Base-by-base conservation (phyloP, 2,888 invertebrate genomes). In the Cataglyphis albicans region DNA sequence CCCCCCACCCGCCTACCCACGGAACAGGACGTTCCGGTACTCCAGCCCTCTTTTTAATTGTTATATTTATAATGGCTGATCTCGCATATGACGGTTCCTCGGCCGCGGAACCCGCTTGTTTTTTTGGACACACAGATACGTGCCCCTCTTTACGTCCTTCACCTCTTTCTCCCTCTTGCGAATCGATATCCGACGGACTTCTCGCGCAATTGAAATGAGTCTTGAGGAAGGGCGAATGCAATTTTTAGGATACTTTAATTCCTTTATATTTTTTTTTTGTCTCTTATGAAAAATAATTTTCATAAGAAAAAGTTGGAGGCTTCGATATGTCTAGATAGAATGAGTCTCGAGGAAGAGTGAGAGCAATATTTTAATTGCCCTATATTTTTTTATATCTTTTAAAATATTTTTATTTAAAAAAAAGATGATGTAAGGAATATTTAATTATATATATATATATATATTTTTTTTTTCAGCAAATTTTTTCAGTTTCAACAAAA, bases 131-230 rank as follows among this genome's bases (percentile, higher is more conserved):
- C 81, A 78, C 21, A 59, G 78, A 38, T 41, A 78, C 87, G 84
- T 84, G 86, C 86, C 84, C 55, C 86, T 86, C 87, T 88, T 87
- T 87, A 81, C 83, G 85, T 89, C 87, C 88, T 84, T 83, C 72
- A 86, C 72, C 35, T 25, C 59, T 61, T 78, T 48, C 59, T 25
- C 32, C 32, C 59, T 41, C 59, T 64, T 63, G 55, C 61, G 78
- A 88, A 92, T 92, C 91, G 91, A 92, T 92, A 92, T 84, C 72
- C 84, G 61, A 52, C 82, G 80, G 78, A 87, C 87, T 88, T 81
- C 84, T 85, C 82, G 25, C 59, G n/a, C 78, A 57, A 68, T 70
- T 61, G 55, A 65, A 65, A 63, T 52, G 52, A 29, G 41, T 18
- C 67, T 18, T 55, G 32, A 57, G 29, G 9, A 61, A 72, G 63